Conservation (phyloP, 2,888 invertebrate genomes). For the Quadroppia sp. region DNA sequence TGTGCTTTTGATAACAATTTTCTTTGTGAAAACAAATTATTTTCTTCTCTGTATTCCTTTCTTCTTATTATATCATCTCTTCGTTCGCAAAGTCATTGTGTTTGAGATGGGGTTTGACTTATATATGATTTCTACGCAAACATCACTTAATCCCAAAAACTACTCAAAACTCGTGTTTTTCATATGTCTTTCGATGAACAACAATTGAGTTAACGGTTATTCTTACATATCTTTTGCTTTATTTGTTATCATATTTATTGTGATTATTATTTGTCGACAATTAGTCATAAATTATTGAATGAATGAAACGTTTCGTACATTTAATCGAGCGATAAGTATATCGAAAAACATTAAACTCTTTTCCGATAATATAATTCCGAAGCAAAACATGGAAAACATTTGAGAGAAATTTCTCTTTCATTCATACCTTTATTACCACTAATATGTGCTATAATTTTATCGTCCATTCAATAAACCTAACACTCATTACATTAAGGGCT, state of each 20-base stretch:
- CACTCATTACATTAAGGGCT: not conserved
- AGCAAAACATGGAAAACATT: no score
- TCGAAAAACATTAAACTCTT: conserved; percentile 4
- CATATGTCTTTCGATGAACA: no score
- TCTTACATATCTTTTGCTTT: no score
- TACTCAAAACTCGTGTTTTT: no score
- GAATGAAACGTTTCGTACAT: not conserved
- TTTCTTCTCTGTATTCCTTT: not conserved
- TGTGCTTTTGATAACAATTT: not conserved
- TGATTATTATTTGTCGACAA: not conserved
- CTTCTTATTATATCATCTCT: conserved; percentile 9
- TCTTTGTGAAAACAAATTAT: conserved; percentile 9
- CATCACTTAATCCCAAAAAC: no score
- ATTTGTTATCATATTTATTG: no score
- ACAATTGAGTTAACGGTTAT: no score
- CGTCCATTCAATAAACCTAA: conserved; percentile 17
- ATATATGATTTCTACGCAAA: no score
- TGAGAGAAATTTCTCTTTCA: no score
- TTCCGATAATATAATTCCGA: no score
- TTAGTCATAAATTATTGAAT: not conserved
- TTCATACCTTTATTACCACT: not conserved
- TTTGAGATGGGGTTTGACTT: not conserved
- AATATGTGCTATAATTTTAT: conserved; percentile 12
- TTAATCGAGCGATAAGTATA: not conserved
- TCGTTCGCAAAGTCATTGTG: not conserved